These are phyloP conservation scores for Tachysurus vachellii DNA, from an alignment of 2,113 vertebrate genomes.

Conservation along the genomic window DNA sequence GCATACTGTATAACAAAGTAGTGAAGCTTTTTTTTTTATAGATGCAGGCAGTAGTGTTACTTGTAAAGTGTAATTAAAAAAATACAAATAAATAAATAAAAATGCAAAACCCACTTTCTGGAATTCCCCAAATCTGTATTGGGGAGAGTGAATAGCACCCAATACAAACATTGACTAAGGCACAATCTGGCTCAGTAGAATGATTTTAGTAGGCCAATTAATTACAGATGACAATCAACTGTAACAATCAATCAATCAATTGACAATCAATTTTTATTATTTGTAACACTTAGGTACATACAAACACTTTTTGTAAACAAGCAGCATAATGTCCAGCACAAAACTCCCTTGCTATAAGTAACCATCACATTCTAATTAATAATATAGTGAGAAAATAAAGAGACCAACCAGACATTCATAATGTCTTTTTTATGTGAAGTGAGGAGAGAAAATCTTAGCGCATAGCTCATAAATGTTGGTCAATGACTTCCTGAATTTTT, in stretches of 20 bases:
- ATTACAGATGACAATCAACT: background rate
- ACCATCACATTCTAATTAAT: background rate
- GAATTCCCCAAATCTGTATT: background rate
- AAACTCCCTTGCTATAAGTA: background rate
- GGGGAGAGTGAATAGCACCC: too few species aligned
- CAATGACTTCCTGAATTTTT: background rate
- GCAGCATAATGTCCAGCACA: background rate
- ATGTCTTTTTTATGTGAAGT: background rate
- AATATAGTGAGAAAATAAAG: too few species aligned
- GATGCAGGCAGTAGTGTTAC: background rate
- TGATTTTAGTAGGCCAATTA: background rate
- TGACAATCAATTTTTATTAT: background rate
- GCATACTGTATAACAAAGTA: background rate
- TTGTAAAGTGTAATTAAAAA: background rate
- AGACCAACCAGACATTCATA: too few species aligned
- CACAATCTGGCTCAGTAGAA: background rate
- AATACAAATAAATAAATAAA: too few species aligned
- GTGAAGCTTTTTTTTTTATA: background rate
- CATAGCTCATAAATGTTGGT: background rate
- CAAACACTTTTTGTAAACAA: background rate
- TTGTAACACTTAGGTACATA: background rate
- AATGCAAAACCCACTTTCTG: background rate
- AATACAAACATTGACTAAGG: too few species aligned
- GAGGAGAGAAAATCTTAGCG: background rate
- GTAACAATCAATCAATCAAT: background rate